Evolutionary conservation across 2,113 vertebrate species (phyloP), one percentile per base, ranked within the genome.

Genomic region (Colossoma macropomum): DNA sequence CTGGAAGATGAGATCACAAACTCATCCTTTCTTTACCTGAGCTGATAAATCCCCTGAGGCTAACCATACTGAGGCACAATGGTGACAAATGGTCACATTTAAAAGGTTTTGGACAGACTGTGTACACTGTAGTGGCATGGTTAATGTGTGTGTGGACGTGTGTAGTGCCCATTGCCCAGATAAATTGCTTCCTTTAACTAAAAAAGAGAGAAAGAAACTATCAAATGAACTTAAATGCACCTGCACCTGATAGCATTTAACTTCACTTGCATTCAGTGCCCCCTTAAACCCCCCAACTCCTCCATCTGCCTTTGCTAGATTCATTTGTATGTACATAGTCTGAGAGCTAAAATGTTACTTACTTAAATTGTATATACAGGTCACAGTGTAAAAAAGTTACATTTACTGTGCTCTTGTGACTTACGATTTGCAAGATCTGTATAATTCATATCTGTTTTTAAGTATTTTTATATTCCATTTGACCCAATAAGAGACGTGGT

Each of bases 71-170:
- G 77, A 73, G 50, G 84, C 82, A 83, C 81, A 60, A 25, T 74
- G 27, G 74, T 86, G 90, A 91, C 77, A 76, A 90, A 92, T 91
- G 83, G 81, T 68, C 27, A 19, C 63, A 79, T 92, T 74, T 93
- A 92, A 92, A 93, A 92, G 90, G 87, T 92, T 93, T 93, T 88
- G 69, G 91, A 90, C 88, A 90, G 88, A 89, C 82, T 87, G 88
- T 88, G 81, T 91, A 90, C 81, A 89, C 89, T 89, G 78, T 56
- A 84, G 65, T 79, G 72, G 77, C 73, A 79, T 88, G 82, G 79
- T 84, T 79, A 86, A 90, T 88, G 89, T 77, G 56, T 82, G 84
- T 30, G 62, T 77, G 45, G 50, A 84, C 79, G 52, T 82, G 72
- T 82, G 80, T 80, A 62, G 21, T 75, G 28, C 32, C 70, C 66